Evolutionary conservation across 1,140 invertebrate species (phyloP).

Genomic region (Penaeus vannamei): DNA sequence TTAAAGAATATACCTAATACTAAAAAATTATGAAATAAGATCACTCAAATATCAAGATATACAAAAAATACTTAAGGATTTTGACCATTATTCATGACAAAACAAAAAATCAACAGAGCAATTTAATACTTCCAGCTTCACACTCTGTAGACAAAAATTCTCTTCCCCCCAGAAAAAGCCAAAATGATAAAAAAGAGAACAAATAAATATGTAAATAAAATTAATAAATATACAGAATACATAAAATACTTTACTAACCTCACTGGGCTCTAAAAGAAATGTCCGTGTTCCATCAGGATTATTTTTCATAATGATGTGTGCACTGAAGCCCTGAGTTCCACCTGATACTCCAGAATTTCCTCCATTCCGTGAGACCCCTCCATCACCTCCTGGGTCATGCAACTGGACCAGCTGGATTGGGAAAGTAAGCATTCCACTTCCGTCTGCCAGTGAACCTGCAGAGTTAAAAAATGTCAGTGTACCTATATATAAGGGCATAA

Average conservation of each 20-base stretch:
- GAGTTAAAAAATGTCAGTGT: no score
- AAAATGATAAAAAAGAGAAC: no score
- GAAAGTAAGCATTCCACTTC: constrained; percentile 40
- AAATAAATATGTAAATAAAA: background rate
- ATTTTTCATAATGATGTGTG: constrained; percentile 46
- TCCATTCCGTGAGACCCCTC: background rate
- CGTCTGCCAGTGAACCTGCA: constrained; percentile 26
- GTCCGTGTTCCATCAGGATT: constrained; percentile 55
- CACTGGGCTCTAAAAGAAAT: constrained; percentile 40
- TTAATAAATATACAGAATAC: background rate
- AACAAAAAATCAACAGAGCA: no score
- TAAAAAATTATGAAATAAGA: no score
- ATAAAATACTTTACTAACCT: constrained; percentile 23
- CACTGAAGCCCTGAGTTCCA: constrained; percentile 32
- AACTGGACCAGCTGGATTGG: constrained; percentile 56
- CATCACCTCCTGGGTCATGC: constrained; percentile 56
- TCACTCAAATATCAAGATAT: no score
- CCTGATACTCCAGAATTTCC: background rate
- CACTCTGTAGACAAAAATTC: no score
- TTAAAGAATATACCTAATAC: no score
- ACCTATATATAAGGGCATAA: no score
- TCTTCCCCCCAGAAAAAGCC: no score
- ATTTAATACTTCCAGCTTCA: no score
- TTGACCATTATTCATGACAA: no score
- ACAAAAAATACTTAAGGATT: no score